phyloP scores from a whole-genome alignment of 2,113 vertebrate species.

The Triplophysa tibetana region DNA sequence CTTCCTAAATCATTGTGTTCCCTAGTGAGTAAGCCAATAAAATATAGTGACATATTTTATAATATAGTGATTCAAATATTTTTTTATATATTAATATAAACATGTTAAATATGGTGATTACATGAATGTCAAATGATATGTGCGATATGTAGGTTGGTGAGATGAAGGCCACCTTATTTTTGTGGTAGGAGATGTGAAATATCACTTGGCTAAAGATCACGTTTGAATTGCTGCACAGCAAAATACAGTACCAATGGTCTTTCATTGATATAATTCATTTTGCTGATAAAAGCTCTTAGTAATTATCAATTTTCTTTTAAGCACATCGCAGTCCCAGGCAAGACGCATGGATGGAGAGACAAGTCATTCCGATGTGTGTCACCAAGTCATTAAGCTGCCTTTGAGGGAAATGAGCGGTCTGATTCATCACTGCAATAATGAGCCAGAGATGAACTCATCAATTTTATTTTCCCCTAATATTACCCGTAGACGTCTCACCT shows the following conservation, averaged over 20 bases:
- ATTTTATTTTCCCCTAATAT: slow-evolving; percentile 65
- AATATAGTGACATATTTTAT: too few species aligned
- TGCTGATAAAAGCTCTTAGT: slow-evolving; percentile 68
- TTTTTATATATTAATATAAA: too few species aligned
- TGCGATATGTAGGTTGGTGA: too few species aligned
- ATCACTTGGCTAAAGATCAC: slow-evolving; percentile 47
- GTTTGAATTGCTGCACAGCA: slow-evolving; percentile 56
- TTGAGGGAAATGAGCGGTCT: slow-evolving; percentile 75
- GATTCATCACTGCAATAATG: slow-evolving; percentile 78
- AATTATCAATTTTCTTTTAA: slow-evolving; percentile 76
- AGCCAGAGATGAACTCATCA: slow-evolving; percentile 75
- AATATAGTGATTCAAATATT: too few species aligned
- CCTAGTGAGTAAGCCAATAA: too few species aligned
- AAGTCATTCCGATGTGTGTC: slow-evolving; percentile 71
- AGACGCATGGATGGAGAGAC: slow-evolving; percentile 69
- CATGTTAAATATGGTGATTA: too few species aligned
- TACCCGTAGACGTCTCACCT: slow-evolving; percentile 49
- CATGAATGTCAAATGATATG: too few species aligned
- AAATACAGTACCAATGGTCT: slow-evolving; percentile 67
- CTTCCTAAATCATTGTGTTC: too few species aligned
- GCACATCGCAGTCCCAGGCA: slow-evolving; percentile 67
- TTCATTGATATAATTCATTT: slow-evolving; percentile 71
- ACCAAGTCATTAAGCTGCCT: slow-evolving; percentile 77
- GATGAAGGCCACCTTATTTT: not conserved
- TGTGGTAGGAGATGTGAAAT: slow-evolving; percentile 49